Evolutionary conservation across 2,797 vertebrate species (phyloP), one percentile per base, ranked within the genome.

Genomic region (Epinephelus awoara): DNA sequence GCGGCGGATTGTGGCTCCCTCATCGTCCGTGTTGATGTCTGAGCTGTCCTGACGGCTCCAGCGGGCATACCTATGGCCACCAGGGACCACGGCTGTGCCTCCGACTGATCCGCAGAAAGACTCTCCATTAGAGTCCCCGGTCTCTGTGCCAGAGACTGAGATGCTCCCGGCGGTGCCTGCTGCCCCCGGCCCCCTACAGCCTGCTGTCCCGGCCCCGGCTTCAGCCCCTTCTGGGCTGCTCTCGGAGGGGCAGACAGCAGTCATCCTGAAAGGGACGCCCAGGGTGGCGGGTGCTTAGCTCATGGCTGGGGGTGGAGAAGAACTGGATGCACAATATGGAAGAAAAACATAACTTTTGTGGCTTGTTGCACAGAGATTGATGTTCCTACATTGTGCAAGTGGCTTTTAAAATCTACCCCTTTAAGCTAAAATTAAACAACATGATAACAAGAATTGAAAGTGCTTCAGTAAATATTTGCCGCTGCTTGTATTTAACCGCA

Each of bases 21-120:
- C 96, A 0, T 95, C 96, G 2, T 96, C 96, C 19, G 94, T 95
- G 79, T 96, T 92, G 34, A 98, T 96, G 77, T 97, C 97, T 0
- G 92, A 91, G 15, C 97, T 98, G 90, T 97, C 96, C 71, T 96
- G 96, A 2, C 88, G 94, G 66, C 95, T 95, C 96, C 97, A 97
- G 83, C 90, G 92, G 77, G 88, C 69, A 34, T 89, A 93, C 69
- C 90, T 94, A 47, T 95, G 94, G 76, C 88, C 94, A 27, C 92
- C 93, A 42, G 86, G 58, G 67, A 65, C 85, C 61, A 67, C 84
- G 17, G 67, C 83, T 3, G 86, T 79, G 52, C 80, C 83, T 75
- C 87, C 88, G 0, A 67, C 25, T 0, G 93, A 92, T 40, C 85
- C 81, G 63, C 88, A 79, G 0, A 80, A 73, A 0, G 88, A 92